Evolutionary conservation across 2,888 invertebrate genomes (phyloP), one percentile per base, ranked within the genome.

Genomic region (Cyclophora albipunctata): DNA sequence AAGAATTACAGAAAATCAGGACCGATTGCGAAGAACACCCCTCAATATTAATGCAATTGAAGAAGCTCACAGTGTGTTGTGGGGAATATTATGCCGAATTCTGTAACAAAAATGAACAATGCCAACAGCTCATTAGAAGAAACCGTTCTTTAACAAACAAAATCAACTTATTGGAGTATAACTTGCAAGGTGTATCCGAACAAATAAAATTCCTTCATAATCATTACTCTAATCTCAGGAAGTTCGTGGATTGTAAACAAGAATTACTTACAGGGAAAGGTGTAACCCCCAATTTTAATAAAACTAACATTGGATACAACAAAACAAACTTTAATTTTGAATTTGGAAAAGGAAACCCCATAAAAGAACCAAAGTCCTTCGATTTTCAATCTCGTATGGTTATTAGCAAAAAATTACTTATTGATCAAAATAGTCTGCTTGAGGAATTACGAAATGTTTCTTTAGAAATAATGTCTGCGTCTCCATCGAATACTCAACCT

Each of bases 61-160:
- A 73, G 51, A 62, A 74, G 45, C 71, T 83, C 33, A 68, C 82
- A 44, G 43, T 71, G 43, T 65, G 62, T 48, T 81, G 75, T 56
- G 75, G 78, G 2, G 69, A 78, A 48, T 79, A 74, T 50, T 75
- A 78, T 51, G 71, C 76, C 4, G 67, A 79, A 55, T 69, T 65
- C 47, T 59, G 53, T 45, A 78, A 73, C 50, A 73, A 78, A 60
- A 61, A 53, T 7, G 64, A 71, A 48, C 67, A 58, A 54, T 67
- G 64, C 37, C 41, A 54, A 34, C 71, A 66, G 57, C 55, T 77
- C 3, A 70, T 79, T 63, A 75, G 75, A 51, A 76, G 60, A 48
- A 80, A 75, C 54, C 57, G 67, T 45, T 83, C 76, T 57, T 56
- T 82, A 2, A 67, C 53, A 45, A 75, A 67, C 50, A 81, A 77